Evolutionary conservation across 2,113 vertebrate species (phyloP), one percentile per base, ranked within the genome.

Genomic region (Pterocles gutturalis): DNA sequence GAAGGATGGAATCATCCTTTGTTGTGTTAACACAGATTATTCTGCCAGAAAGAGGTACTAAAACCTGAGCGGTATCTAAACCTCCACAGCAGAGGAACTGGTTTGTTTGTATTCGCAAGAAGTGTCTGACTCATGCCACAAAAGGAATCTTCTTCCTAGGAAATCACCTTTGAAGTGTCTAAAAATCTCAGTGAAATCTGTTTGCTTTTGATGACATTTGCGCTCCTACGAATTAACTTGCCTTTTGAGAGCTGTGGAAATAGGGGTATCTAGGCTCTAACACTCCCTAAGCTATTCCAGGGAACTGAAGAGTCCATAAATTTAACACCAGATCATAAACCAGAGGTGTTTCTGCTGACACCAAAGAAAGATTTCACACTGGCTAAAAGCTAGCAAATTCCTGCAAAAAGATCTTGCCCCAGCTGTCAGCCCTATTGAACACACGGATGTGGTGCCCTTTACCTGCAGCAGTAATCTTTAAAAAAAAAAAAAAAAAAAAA

Each of bases 391-490:
- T 51, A 31, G 5, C 11, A 17, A 45, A 51, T 25, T 66, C 61
- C 38, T 17, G 5, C 15, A 34, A n/a, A 21, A 8, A 38, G 46
- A 58, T 24, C 60, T 58, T 51, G 53, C 70, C 26, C 5, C 82
- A 79, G 29, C 18, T 76, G 26, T 13, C 61, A 83, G 18, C 24
- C 7, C 24, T 13, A 17, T 0, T 24, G 33, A 87, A 67, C 0
- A 2, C 13, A 49, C 11, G 2, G 31, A 55, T 24, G 13, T 26
- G 7, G 5, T 64, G 17, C 10, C n/a, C 28, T 79, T 75, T 24
- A 75, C 18, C 25, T 3, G 2, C 54, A 81, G 31, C 0, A 2
- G 2, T 24, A 17, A 11, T n/a, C 26, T 4, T 31, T 18, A 8
- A 91, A 62, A 15, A 67, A 41, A 43, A 41, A 41, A 41, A 41